Evolutionary conservation across 2,113 vertebrate genomes (phyloP), one percentile per base, ranked within the genome.

Genomic region (Campylomormyrus numenius): DNA sequence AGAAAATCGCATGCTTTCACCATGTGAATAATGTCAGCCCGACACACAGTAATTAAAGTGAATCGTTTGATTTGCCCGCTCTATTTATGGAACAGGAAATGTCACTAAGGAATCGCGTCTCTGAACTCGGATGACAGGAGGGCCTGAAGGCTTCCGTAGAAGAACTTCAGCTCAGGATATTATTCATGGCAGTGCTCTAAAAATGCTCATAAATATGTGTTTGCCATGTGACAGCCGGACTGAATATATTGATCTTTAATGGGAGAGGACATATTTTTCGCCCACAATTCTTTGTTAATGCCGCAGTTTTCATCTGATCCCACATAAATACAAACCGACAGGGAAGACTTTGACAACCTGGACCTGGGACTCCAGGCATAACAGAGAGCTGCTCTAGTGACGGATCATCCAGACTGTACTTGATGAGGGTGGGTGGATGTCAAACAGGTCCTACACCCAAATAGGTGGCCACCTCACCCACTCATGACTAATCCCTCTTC

Each of bases 1-100:
- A 66, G 58, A 19, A 87, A 88, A 90, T 77, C 74, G 89, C 21
- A 56, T 0, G 85, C 39, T 87, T 90, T 49, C 85, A 21, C 31
- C 42, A 62, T 27, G 39, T 56, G 48, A 87, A 90, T 90, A 80
- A 90, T 53, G 52, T 53, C 5, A 42, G 27, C 87, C 85, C 39
- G 5, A 45, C 10, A 24, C 49, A 46, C 13, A 5, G 56, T 58
- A 48, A 89, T 35, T 31, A 83, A 56, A 85, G 24, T 85, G 50
- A 84, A 46, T 46, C 46, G 39, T 89, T 70, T 89, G 52, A 84
- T 48, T 84, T 0, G 13, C 21, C 66, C 5, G 35, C 70, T 35
- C 70, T 89, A 48, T 83, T 83, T 83, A 42, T 1, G 7, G 77
- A 45, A 1, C 21, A 80, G 50, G 35, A 27, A 58, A 45, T 46